Evolutionary conservation across 2,113 vertebrate genomes (phyloP), one percentile per base, ranked within the genome.

Genomic region (Carlito syrichta): DNA sequence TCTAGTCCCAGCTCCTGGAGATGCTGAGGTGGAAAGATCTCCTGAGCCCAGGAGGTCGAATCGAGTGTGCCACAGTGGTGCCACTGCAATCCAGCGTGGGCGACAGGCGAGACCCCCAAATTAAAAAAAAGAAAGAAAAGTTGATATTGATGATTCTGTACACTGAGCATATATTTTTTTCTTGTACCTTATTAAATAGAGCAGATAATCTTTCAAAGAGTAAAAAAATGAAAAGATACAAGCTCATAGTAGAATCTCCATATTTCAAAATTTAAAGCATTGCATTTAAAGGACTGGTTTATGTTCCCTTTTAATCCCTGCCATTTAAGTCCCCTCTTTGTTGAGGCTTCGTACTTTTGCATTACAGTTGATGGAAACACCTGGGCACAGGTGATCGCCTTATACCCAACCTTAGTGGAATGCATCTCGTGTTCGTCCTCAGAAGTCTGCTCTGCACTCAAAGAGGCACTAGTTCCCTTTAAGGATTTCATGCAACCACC

Each of bases 401-500:
- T 99, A 97, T 99, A 99, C 96, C 99, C 99, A 14, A 99, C 99
- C 0, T 98, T 99, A 96, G 99, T 99, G 89, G 99, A 99, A 98
- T 99, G 99, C 98, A 99, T 99, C 96, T 99, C 99, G 35, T 99
- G 99, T 97, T 99, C 99, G 0, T 99, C 99, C 10, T 99, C 99
- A 0, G 99, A 99, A 98, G 99, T 99, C 97, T 99, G 99, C 98
- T 99, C 99, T 56, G 99, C 99, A 95, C 99, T 99, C 92, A 99
- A 99, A 97, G 99, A 99, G 96, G 99, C 99, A 84, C 98, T 99
- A 73, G 99, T 99, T 98, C 99, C 99, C 89, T 99, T 99, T 98
- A 99, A 99, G 98, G 99, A 99, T 99, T 99, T 99, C 98, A 99
- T 99, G 99, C 99, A 99, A 90, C 99, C 99, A 96, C 99, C 99